phyloP scores from a whole-genome alignment of 2,797 vertebrate genomes.

The Phaenicophaeus curvirostris region DNA sequence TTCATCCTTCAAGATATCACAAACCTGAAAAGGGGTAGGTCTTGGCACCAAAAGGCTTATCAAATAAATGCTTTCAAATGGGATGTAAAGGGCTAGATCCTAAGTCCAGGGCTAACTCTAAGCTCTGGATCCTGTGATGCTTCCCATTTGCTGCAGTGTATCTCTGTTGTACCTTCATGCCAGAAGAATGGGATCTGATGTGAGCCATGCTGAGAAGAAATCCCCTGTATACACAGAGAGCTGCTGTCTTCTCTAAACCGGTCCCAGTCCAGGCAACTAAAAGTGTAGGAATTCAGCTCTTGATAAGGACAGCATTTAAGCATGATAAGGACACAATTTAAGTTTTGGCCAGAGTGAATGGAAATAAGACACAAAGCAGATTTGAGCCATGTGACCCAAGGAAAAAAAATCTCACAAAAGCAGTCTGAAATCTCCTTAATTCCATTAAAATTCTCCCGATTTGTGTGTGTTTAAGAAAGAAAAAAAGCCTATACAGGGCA shows the following conservation, averaged over 20 bases:
- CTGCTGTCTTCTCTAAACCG: neutral
- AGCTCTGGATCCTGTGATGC: neutral
- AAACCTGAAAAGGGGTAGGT: neutral
- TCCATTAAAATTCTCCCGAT: neutral
- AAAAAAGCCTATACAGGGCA: neutral
- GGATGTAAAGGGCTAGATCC: neutral
- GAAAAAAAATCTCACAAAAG: neutral
- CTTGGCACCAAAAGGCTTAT: neutral
- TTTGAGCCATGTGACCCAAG: neutral
- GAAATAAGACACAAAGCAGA: neutral
- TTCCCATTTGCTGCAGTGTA: neutral
- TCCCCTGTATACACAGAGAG: rapidly evolving
- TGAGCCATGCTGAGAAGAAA: neutral
- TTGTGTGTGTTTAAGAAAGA: neutral
- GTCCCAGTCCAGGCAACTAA: neutral
- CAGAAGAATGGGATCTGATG: neutral
- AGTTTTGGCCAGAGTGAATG: rapidly evolving
- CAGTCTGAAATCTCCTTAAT: neutral
- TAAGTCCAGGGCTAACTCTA: neutral
- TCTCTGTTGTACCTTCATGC: neutral
- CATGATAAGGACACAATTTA: too few species aligned
- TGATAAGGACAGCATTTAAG: neutral
- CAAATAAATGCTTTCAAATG: neutral
- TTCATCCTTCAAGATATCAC: neutral
- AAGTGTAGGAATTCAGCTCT: neutral